Conservation (phyloP, 2,113 vertebrate genomes). For the Gavia stellata region DNA sequence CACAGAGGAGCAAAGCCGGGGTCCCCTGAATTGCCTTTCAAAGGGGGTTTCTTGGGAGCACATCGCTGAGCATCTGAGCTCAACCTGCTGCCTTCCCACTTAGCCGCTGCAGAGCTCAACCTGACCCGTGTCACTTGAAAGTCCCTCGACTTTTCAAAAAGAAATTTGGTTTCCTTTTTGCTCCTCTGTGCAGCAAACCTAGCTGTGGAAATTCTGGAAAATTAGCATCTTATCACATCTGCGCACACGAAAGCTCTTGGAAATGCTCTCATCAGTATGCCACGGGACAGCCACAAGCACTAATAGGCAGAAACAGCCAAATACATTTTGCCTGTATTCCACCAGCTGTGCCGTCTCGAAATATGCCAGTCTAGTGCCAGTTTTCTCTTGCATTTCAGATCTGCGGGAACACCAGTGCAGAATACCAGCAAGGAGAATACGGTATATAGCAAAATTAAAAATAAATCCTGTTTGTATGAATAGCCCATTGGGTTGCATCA, state of each 20-base stretch:
- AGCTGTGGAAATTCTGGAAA: neutral
- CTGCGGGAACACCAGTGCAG: neutral
- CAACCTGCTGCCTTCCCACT: neutral
- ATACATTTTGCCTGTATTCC: neutral
- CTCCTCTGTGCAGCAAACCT: neutral
- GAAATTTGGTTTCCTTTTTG: neutral
- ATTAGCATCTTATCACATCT: neutral
- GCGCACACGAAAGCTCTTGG: neutral
- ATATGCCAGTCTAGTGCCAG: neutral
- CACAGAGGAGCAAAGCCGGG: fast-evolving
- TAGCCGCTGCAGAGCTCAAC: neutral
- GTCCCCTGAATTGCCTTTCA: neutral
- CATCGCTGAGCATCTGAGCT: neutral
- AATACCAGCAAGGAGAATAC: neutral
- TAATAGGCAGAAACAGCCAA: neutral
- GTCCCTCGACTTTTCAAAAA: neutral
- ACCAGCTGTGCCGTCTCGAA: neutral
- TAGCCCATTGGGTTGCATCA: neutral
- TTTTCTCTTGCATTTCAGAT: neutral
- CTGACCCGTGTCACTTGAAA: neutral
- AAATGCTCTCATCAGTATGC: neutral
- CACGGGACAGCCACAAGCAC: neutral
- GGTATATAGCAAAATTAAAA: neutral
- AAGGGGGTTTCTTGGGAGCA: neutral
- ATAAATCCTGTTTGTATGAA: neutral